Evolutionary conservation across 2,888 invertebrate species (phyloP).

Genomic region (Diabrotica balteata): DNA sequence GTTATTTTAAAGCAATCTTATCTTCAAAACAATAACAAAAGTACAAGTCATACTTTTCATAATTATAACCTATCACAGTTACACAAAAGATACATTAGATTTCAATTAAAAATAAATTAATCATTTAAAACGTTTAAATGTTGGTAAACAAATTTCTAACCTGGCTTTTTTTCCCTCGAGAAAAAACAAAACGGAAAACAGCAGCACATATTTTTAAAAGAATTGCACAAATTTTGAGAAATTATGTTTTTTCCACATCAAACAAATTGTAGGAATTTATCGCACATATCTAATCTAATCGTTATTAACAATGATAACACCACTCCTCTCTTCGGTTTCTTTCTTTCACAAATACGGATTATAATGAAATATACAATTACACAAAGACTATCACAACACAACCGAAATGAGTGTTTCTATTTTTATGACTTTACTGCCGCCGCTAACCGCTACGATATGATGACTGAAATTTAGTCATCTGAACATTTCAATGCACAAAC

Average conservation of each 20-base stretch:
- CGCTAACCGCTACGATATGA: background rate
- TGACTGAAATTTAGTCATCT: background rate
- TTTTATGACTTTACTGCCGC: background rate
- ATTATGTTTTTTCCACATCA: constrained; percentile 2
- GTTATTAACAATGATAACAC: constrained; percentile 2
- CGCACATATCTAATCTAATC: constrained; percentile 22
- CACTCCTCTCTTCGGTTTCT: background rate
- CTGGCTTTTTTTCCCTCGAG: constrained; percentile 8
- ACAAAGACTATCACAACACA: background rate
- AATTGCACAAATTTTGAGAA: background rate
- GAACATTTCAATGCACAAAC: background rate
- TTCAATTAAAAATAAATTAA: too few relatives aligned
- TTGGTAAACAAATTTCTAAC: constrained; percentile 4
- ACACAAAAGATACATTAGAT: too few relatives aligned
- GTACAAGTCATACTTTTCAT: too few relatives aligned
- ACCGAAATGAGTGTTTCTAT: background rate
- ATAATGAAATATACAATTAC: background rate
- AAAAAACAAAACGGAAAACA: constrained; percentile 20
- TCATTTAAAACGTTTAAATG: too few relatives aligned
- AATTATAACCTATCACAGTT: too few relatives aligned
- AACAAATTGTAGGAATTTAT: constrained; percentile 5
- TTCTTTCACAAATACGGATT: background rate
- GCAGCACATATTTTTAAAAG: constrained; percentile 11
- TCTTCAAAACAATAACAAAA: too few relatives aligned
- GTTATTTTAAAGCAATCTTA: too few relatives aligned